phyloP scores from a whole-genome alignment of 2,113 vertebrate genomes.

The Percopsis transmontana region DNA sequence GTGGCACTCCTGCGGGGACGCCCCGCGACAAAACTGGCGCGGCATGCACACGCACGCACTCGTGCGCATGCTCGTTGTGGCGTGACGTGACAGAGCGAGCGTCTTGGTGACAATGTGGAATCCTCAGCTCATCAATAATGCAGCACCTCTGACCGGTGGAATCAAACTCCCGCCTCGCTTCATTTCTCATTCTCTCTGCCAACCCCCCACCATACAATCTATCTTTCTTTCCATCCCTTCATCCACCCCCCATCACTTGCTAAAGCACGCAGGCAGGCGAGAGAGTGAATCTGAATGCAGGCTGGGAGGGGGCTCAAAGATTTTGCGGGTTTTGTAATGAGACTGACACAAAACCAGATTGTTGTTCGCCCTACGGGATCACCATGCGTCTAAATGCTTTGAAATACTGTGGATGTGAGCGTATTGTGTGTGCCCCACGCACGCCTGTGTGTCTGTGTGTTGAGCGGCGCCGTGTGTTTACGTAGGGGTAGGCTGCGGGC shows the following conservation, averaged over 20 bases:
- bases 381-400: conserved; percentile 27
- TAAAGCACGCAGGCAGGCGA: conserved; percentile 40
- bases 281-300: too few relatives aligned
- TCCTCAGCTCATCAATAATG: conserved; percentile 72
- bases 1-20: conserved; percentile 53
- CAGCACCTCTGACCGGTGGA: conserved; percentile 60
- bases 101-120: conserved; percentile 52
- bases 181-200: conserved; percentile 23
- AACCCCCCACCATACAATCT: conserved; percentile 2
- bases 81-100: conserved; percentile 59
- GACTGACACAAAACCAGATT: conserved; percentile 24
- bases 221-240: background rate
- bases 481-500: background rate
- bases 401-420: conserved; percentile 15
- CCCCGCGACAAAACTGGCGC: conserved; percentile 37
- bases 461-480: background rate
- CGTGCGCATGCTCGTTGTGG: conserved; percentile 22
- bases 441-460: conserved; percentile 11
- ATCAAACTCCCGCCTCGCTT: conserved; percentile 58
- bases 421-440: background rate
- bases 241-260: conserved; percentile 13
- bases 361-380: conserved; percentile 34
- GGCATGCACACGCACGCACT: background rate
- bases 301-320: conserved; percentile 26
- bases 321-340: conserved; percentile 11